phyloP scores from a whole-genome alignment of 2,113 vertebrate genomes.

The Perca schrenkii region DNA sequence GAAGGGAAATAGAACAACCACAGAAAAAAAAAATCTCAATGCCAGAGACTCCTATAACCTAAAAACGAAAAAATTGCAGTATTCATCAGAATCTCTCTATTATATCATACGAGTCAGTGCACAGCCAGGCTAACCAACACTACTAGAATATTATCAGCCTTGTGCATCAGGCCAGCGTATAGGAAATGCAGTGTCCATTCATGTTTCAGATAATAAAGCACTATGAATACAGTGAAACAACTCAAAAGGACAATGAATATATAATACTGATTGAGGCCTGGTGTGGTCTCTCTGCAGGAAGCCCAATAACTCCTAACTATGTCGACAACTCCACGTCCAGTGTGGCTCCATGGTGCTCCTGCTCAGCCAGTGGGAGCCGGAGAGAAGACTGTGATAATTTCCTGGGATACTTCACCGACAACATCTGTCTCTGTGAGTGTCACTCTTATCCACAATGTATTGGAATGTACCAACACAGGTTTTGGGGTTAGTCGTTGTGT shows the following conservation, averaged over 20 bases:
- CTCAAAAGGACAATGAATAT: slow-evolving; percentile 60
- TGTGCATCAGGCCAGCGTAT: slow-evolving; percentile 16
- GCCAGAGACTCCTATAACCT: slow-evolving; percentile 27
- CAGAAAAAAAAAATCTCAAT: slow-evolving; percentile 13
- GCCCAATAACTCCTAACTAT: slow-evolving; percentile 94
- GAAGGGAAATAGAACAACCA: slow-evolving; percentile 15
- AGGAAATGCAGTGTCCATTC: slow-evolving; percentile 50
- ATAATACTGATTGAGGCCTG: slow-evolving; percentile 61
- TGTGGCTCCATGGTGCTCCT: slow-evolving; percentile 93
- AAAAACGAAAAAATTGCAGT: slow-evolving; percentile 26
- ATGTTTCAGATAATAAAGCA: slow-evolving; percentile 45
- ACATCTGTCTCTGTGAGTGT: slow-evolving; percentile 93
- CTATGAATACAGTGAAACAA: slow-evolving; percentile 35
- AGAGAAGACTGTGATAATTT: slow-evolving; percentile 89
- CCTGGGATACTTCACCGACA: slow-evolving; percentile 89
- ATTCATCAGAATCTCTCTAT: background rate
- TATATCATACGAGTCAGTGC: background rate
- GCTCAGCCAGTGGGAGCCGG: slow-evolving; percentile 89
- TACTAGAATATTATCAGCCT: background rate
- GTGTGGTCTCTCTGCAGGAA: slow-evolving; percentile 84
- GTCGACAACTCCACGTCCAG: slow-evolving; percentile 89
- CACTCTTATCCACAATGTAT: background rate
- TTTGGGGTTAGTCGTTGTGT: slow-evolving; percentile 1
- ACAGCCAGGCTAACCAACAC: background rate
- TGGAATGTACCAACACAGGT: background rate